Evolutionary conservation across 2,113 vertebrate species (phyloP).

Genomic region (Sinosuthora webbiana): DNA sequence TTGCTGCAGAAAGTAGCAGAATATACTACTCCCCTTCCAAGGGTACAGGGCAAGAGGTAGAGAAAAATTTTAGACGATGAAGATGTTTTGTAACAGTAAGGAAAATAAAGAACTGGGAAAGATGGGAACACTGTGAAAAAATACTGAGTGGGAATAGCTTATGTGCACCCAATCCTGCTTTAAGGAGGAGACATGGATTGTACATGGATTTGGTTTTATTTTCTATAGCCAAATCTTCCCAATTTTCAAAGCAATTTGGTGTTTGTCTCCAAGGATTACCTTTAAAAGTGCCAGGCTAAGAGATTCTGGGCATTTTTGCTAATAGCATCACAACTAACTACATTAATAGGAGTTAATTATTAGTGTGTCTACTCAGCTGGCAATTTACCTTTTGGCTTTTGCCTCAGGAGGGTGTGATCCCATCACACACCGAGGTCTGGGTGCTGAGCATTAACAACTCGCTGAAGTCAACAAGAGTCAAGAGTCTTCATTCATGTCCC

Average conservation of each 20-base stretch:
- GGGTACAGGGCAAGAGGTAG: background rate
- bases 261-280: background rate
- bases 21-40: background rate
- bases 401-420: background rate
- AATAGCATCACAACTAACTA: background rate
- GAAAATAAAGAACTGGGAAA: background rate
- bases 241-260: background rate
- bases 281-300: background rate
- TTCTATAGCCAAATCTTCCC: background rate
- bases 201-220: background rate
- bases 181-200: background rate
- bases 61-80: background rate
- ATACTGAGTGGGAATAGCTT: background rate
- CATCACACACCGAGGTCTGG: background rate
- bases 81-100: background rate
- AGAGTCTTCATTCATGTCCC: background rate
- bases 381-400: slow-evolving; percentile 22
- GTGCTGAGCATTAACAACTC: background rate
- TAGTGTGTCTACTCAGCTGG: background rate
- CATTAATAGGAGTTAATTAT: background rate
- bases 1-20: background rate
- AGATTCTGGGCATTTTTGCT: background rate
- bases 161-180: background rate
- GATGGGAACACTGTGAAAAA: background rate
- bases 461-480: background rate